These are phyloP conservation scores for Tauraco hartlaubi DNA, from an alignment of 2,797 vertebrate species.

Conservation along the genomic window DNA sequence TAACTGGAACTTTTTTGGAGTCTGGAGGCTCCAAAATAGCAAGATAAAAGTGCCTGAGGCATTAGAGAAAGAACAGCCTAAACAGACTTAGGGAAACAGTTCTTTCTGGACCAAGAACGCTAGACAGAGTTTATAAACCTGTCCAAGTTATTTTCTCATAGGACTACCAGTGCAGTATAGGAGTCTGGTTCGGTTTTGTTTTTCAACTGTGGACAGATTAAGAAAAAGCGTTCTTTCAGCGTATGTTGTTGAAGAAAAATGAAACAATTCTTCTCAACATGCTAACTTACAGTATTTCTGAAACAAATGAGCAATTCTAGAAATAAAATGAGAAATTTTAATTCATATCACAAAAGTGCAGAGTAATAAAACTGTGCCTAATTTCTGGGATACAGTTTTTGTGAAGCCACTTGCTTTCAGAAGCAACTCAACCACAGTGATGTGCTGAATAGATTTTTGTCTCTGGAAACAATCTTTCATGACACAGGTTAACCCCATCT, in stretches of 20 bases:
- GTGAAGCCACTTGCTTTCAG: neutral
- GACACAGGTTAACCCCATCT: neutral
- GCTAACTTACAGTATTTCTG: neutral
- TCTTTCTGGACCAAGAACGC: neutral
- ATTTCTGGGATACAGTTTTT: fast-evolving
- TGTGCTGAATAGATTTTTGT: neutral
- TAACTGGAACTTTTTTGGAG: neutral
- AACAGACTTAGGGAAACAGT: neutral
- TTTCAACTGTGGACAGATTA: neutral
- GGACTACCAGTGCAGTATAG: neutral
- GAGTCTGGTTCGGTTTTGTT: neutral
- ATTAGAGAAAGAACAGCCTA: neutral
- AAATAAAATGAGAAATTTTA: neutral
- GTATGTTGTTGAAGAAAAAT: neutral
- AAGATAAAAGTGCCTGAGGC: neutral
- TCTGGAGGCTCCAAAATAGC: neutral
- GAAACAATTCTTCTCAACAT: neutral
- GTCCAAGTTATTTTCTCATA: neutral
- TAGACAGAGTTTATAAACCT: neutral
- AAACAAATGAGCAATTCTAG: neutral
- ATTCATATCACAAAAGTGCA: neutral
- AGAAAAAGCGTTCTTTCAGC: neutral
- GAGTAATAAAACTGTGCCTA: neutral
- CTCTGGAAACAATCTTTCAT: neutral
- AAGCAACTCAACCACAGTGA: neutral